Evolutionary conservation across 2,797 vertebrate species (phyloP), one percentile per base, ranked within the genome.

Genomic region (Labeo calbasu): DNA sequence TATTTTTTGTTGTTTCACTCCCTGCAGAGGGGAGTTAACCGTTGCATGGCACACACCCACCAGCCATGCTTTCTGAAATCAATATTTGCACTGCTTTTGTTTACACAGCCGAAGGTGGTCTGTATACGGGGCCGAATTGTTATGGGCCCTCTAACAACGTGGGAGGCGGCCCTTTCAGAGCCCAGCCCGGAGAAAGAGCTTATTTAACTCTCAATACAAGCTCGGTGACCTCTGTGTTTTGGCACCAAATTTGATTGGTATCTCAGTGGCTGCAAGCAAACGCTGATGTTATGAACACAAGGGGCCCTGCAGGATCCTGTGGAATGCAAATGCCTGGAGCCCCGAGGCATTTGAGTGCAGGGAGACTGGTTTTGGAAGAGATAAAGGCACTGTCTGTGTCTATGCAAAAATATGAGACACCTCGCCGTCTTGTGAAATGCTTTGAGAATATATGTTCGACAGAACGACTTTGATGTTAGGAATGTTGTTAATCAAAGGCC

Each of bases 21-120:
- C 88, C 88, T 87, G 66, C 77, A 81, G 84, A 63, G 57, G 57
- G 77, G 68, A 89, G 87, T 89, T 88, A 84, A 88, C 84, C 81
- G 77, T 55, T 77, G 23, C 25, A 72, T 79, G 86, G 87, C 78
- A 83, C 87, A 84, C 77, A 70, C 66, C 13, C 7, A 82, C 87
- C 92, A 92, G 91, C 87, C 90, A 91, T 87, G 88, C 90, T 88
- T 88, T 92, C 88, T 87, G 88, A 90, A 90, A 91, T 92, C 89
- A 71, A 92, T 92, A 90, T 90, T 86, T 89, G 86, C 88, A 85
- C 70, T 79, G 61, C 81, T 91, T 86, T 89, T 89, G 88, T 92
- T 92, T 90, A 86, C 83, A 55, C 32, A 65, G 82, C 82, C 65
- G 84, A 85, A 86, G 86, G 82, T 61, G 87, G 89, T 84, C 84